Evolutionary conservation across 1,140 invertebrate genomes (phyloP).

Genomic region (Atopsyche davidsoni): DNA sequence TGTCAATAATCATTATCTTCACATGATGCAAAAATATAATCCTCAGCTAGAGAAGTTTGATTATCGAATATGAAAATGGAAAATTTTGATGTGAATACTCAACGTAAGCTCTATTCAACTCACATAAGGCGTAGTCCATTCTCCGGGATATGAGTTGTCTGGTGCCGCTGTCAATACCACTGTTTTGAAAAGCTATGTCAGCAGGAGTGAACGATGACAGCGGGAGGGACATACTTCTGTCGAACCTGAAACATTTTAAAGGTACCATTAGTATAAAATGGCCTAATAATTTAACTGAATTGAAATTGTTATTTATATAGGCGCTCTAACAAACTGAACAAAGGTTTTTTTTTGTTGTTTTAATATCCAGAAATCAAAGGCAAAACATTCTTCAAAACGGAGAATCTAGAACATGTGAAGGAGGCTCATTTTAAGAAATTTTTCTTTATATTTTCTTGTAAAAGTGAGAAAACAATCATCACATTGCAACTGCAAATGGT

Average conservation of each 20-base stretch:
- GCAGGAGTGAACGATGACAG: conserved; percentile 43
- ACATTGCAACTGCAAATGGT: no score
- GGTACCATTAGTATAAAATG: background rate
- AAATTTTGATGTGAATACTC: conserved; percentile 12
- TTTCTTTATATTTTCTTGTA: no score
- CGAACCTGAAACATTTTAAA: conserved; percentile 35
- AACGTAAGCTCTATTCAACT: no score
- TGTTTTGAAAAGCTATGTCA: conserved; percentile 48
- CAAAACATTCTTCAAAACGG: no score
- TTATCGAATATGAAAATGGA: conserved; percentile 11
- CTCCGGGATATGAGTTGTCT: conserved; percentile 36
- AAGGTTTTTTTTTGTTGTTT: no score
- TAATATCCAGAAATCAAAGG: no score
- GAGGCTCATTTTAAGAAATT: no score
- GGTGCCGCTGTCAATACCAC: conserved; percentile 44
- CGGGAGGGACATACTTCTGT: conserved; percentile 62
- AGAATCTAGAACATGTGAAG: no score
- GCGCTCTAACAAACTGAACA: no score
- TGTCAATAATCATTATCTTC: conserved; percentile 23
- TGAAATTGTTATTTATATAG: background rate
- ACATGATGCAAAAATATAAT: conserved; percentile 31
- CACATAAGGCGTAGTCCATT: conserved; percentile 68
- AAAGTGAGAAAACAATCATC: no score
- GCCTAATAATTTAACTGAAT: background rate
- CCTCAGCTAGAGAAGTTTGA: conserved; percentile 20